These are phyloP conservation scores for Gisinianus flammeolus DNA, from an alignment of 2,888 invertebrate genomes.

Conservation along the genomic window DNA sequence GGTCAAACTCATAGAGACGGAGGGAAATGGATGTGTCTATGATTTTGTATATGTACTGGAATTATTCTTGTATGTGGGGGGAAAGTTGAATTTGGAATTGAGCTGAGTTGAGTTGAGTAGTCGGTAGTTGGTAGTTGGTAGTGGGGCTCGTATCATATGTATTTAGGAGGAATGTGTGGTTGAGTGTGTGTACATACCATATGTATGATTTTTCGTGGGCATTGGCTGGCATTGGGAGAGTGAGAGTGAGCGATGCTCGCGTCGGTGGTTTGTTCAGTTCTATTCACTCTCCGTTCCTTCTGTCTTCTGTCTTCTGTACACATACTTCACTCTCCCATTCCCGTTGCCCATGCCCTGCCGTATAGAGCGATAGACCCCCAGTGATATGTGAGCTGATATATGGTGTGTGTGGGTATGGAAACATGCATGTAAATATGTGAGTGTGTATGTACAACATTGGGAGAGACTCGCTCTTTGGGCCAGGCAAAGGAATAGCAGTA, in stretches of 20 bases:
- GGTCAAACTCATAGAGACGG: not conserved
- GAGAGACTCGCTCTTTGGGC: too few species aligned
- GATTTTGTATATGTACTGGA: too few species aligned
- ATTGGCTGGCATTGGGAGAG: conserved; percentile 1
- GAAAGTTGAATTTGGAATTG: too few species aligned
- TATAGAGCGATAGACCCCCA: not conserved
- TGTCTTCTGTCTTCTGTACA: not conserved
- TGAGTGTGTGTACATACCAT: not conserved
- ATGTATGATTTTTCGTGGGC: not conserved
- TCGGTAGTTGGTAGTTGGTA: not conserved
- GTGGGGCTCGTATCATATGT: not conserved
- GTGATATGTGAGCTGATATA: not conserved
- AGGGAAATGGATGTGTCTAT: not conserved
- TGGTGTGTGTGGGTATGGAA: too few species aligned
- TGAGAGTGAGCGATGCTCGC: not conserved
- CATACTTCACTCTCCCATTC: not conserved
- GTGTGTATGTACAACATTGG: not conserved
- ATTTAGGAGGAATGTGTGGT: not conserved
- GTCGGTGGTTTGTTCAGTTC: conserved; percentile 17
- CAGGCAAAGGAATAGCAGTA: too few species aligned
- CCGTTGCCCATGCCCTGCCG: not conserved
- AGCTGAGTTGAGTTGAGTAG: not conserved
- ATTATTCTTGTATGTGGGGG: too few species aligned
- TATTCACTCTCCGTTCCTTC: not conserved
- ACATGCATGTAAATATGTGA: too few species aligned